These are phyloP conservation scores for Omphaloscelis lunosa DNA, from an alignment of 2,888 invertebrate genomes.

Conservation along the genomic window DNA sequence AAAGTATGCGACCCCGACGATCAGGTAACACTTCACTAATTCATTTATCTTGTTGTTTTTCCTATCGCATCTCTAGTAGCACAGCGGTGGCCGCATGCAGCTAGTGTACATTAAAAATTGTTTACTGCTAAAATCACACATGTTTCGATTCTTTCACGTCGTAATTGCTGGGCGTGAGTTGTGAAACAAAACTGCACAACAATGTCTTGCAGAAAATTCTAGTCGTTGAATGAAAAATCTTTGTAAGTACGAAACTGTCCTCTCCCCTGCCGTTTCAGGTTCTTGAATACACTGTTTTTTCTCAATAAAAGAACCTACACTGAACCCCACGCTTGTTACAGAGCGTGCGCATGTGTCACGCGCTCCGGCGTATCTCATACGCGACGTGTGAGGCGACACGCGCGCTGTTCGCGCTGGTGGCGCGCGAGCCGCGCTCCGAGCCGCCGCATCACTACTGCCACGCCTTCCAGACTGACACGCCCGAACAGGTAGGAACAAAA, in stretches of 20 bases:
- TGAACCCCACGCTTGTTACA: conserved; percentile 74
- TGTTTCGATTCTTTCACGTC: neutral
- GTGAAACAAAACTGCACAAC: neutral
- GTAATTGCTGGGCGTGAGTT: neutral
- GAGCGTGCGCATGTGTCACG: conserved; percentile 96
- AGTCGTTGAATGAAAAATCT: too few relatives aligned
- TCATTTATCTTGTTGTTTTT: neutral
- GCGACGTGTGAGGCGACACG: conserved; percentile 95
- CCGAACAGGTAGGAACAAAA: conserved; percentile 92
- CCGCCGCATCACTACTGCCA: conserved; percentile 95
- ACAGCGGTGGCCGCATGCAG: neutral
- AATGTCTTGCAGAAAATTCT: neutral
- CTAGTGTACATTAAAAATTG: neutral
- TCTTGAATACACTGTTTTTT: neutral
- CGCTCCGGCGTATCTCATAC: conserved; percentile 95
- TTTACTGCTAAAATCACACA: neutral
- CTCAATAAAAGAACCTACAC: neutral
- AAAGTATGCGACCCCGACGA: conserved; percentile 96
- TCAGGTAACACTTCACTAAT: conserved; percentile 89
- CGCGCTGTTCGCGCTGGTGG: conserved; percentile 95
- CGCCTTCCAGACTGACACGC: conserved; percentile 94
- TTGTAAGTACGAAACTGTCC: neutral
- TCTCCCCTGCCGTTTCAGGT: neutral
- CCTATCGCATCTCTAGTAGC: neutral
- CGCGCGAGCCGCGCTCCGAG: conserved; percentile 87